Conservation (phyloP, 2,797 vertebrate genomes). For the Gallinago stenura region DNA sequence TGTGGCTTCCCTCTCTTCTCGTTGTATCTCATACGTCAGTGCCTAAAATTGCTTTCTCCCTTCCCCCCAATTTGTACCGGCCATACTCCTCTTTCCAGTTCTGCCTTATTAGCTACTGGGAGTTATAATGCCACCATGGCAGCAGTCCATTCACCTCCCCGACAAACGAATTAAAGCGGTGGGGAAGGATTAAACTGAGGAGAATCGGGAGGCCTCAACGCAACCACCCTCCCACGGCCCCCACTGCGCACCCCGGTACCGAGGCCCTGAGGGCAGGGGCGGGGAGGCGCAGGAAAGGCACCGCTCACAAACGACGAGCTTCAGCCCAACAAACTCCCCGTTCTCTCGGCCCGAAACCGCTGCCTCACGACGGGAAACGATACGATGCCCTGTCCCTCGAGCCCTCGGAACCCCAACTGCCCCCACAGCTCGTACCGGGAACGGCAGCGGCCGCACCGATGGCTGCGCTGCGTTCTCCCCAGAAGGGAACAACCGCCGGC, state of each 20-base stretch:
- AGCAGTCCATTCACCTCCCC: conserved; percentile 11
- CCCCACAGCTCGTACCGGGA: rapidly evolving
- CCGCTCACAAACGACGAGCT: rapidly evolving
- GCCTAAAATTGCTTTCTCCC: neutral
- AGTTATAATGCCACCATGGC: conserved; percentile 20
- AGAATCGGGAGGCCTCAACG: neutral
- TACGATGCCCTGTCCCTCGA: rapidly evolving
- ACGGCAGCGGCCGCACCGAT: rapidly evolving
- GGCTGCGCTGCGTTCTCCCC: neutral
- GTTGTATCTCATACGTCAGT: neutral
- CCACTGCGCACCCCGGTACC: neutral
- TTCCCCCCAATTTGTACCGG: neutral
- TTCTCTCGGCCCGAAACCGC: neutral
- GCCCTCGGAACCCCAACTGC: rapidly evolving
- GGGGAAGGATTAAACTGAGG: neutral
- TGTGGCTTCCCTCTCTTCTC: neutral
- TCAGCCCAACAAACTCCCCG: rapidly evolving
- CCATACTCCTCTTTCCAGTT: neutral
- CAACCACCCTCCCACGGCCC: neutral
- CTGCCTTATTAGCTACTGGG: neutral
- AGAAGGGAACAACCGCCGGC: neutral
- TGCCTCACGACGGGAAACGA: neutral
- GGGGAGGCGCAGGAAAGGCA: too few species aligned
- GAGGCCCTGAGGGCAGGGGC: rapidly evolving
- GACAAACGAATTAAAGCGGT: neutral